Base-by-base conservation (phyloP, 1,140 invertebrate species). In the Pogonognathellus flavescens region DNA sequence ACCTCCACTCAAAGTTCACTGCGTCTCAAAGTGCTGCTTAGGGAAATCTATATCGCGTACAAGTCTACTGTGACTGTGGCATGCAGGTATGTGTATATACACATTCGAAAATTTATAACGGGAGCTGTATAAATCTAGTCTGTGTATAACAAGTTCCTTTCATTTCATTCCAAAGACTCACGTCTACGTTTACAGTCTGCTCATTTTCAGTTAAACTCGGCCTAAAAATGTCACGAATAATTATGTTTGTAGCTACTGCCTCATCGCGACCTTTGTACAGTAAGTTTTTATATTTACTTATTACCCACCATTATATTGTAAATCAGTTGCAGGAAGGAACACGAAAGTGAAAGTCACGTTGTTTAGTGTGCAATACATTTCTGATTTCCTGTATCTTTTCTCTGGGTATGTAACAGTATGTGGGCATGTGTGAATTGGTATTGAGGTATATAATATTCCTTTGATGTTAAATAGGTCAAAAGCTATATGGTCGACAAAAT, bases 201-300 rank as follows among this genome's bases (percentile, higher is more conserved):
- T 22, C 22, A 66, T 66, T 66, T 66, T 41, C 31, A 41, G 22
- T 31, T 20, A 13, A 66, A 31, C 25, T 76, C 70, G 16, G 31
- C 16, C 70, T 50, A 76, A 76, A 70, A 76, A 76, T 76, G 70
- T 76, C 70, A 31, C 25, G 70, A 76, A 76, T 76, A 76, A 76
- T 76, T 50, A 76, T 76, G 70, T 76, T 76, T 76, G 70, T 76
- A 76, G 70, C 70, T 76, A 49, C 70, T 16, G 70, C 70, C 16
- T 76, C 70, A 0, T 76, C 70, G 1, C 70, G 70, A 13, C 70
- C 70, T 76, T 76, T 76, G 49, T 76, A 76, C 70, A 76, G 70
- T 76, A 76, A 76, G 70, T 76, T n/a, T 31, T 25, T 11, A 14
- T 70, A 31, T 16, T 41, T 41, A 41, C 31, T 41, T 41, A 3